Conservation (phyloP, 2,888 invertebrate genomes). For the Nowickia ferox region DNA sequence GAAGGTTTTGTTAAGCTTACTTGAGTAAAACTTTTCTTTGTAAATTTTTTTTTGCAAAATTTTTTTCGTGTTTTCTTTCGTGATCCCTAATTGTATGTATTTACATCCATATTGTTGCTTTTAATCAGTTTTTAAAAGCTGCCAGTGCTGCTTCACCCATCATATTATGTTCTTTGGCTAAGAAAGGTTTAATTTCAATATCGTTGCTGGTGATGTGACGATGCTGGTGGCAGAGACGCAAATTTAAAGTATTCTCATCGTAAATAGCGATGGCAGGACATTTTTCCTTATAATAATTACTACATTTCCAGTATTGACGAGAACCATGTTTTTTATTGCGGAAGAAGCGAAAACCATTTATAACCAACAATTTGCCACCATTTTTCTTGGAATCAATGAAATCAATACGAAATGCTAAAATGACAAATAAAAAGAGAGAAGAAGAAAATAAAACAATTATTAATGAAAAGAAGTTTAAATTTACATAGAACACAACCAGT, state of each 20-base stretch:
- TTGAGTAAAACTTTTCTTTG: constrained; percentile 44
- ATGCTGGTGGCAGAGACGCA: constrained; percentile 82
- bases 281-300: constrained; percentile 83
- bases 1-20: constrained; percentile 34
- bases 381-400: constrained; percentile 83
- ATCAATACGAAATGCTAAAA: constrained; percentile 81
- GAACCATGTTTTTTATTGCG: constrained; percentile 83
- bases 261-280: constrained; percentile 83
- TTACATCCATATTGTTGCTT: not conserved
- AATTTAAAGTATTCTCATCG: constrained; percentile 81
- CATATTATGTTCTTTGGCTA: constrained; percentile 70
- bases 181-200: constrained; percentile 80
- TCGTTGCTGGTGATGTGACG: constrained; percentile 81
- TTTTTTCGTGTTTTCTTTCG: constrained; percentile 1
- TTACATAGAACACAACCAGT: constrained; percentile 15
- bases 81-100: not conserved
- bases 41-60: constrained; percentile 1
- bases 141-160: constrained; percentile 67
- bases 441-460: not conserved
- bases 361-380: constrained; percentile 82
- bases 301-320: constrained; percentile 83
- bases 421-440: constrained; percentile 60
- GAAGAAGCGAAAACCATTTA: constrained; percentile 83
- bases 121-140: constrained; percentile 65
- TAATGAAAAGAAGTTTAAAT: constrained; percentile 11